A percentile compares a stretch with the other conserved stretches of the same genome.
phyloP scores from a whole-genome alignment of 2,888 invertebrate genomes.

The Drosophila mercatorum region DNA sequence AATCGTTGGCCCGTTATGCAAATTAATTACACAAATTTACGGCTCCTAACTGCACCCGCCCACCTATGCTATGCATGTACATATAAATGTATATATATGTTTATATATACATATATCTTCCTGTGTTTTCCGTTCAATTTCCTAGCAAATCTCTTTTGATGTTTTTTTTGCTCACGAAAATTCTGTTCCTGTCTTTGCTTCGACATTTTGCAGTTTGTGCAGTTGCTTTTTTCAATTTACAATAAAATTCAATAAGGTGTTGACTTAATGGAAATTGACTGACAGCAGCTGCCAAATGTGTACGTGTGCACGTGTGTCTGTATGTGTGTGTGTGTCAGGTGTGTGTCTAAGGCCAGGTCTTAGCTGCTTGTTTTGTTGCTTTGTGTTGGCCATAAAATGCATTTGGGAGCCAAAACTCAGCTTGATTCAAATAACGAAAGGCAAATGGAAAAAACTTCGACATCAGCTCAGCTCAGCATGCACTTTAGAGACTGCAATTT shows the following conservation, averaged over 20 bases:
- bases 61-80: no score
- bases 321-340: slow-evolving; percentile 14
- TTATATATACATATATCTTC: not conserved
- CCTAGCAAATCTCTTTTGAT: slow-evolving; percentile 44
- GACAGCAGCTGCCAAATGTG: slow-evolving; percentile 75
- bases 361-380: slow-evolving; percentile 37
- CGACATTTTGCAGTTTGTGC: slow-evolving; percentile 63
- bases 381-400: slow-evolving; percentile 44
- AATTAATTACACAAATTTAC: slow-evolving; percentile 66
- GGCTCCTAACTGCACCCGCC: not conserved
- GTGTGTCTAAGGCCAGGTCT: slow-evolving; percentile 56
- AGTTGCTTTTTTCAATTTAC: slow-evolving; percentile 72
- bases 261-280: slow-evolving; percentile 80
- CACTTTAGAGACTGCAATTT: not conserved
- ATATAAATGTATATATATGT: no score
- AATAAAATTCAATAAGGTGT: slow-evolving; percentile 81
- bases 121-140: slow-evolving; percentile 47
- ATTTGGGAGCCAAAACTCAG: slow-evolving; percentile 27
- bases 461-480: not conserved
- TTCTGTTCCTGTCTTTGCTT: slow-evolving; percentile 10
- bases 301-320: slow-evolving; percentile 22
- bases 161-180: slow-evolving; percentile 13
- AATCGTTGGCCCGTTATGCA: slow-evolving; percentile 71
- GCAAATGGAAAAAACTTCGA: not conserved
- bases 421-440: slow-evolving; percentile 23